Base-by-base conservation (phyloP, 1,140 invertebrate species). In the Lepidurus arcticus region DNA sequence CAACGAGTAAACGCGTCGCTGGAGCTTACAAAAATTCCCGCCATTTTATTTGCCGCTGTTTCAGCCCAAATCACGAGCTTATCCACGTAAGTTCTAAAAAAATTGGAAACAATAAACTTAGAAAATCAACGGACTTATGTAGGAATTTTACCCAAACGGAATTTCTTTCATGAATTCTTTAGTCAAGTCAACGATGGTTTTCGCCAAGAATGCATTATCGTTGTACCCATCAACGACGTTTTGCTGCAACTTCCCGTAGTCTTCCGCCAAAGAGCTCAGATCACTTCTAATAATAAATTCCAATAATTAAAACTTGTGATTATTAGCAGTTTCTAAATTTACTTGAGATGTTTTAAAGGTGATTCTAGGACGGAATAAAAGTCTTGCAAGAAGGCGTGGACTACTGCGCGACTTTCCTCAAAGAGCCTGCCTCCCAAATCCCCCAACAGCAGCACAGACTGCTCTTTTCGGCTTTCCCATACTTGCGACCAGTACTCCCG, bases 201-300 rank as follows among this genome's bases (percentile, higher is more conserved):
- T 91, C 1, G 93, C 88, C 79, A 94, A 94, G 83, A 94, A 94
- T 76, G 94, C 92, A 81, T 95, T 94, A 1, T 89, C 88, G 74
- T 91, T 87, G 80, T 94, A 94, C 0, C 92, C 93, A 43, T 90
- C 85, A 82, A 94, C 92, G 1, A 94, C 83, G 81, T 78, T 74
- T 21, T 78, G 73, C 26, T 74, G 65, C 16, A 78, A 42, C 11
- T 7, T 13, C n/a, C 42, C 73, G 26, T 34, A 21, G 44, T 78
- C 78, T 34, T 44, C 44, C 78, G 34, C 65, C 1, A 78, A 11
- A 16, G 21, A 74, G 65, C 11, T 75, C 73, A 16, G 21, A 21
- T 65, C 53, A 4, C 7, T n/a, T 65, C 53, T 65, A 65, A 11
- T 65, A 11, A 65, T 16, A 13, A 21, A n/a, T n/a, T 16, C 9